A percentile compares a stretch with the other conserved stretches of the same genome.
These are phyloP conservation scores for Channa maculata DNA, from an alignment of 2,113 vertebrate species.

Conservation along the genomic window DNA sequence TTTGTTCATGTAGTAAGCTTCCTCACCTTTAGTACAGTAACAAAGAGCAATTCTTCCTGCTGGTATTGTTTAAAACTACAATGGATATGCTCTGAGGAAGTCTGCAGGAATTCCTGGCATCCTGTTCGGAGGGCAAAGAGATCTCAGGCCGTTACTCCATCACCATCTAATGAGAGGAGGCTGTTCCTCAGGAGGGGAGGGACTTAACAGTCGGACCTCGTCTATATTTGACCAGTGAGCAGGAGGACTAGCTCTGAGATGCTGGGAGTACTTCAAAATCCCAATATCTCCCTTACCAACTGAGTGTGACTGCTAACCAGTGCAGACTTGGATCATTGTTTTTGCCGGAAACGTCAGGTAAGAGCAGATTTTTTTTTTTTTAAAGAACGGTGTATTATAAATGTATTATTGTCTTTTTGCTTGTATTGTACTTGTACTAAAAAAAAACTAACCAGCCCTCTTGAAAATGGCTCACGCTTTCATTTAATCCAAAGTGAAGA, in stretches of 20 bases:
- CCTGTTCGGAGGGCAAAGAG: neutral
- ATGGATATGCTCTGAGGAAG: conserved; percentile 45
- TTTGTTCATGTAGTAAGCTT: neutral
- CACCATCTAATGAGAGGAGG: conserved; percentile 24
- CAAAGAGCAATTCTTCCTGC: neutral
- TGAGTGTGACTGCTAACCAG: neutral
- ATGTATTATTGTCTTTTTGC: neutral
- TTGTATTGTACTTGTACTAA: neutral
- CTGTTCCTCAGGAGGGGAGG: conserved; percentile 37
- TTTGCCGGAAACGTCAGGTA: conserved; percentile 36
- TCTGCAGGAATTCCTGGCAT: conserved; percentile 58
- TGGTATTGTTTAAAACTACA: conserved; percentile 56
- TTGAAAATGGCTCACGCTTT: too few relatives aligned
- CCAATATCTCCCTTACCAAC: neutral
- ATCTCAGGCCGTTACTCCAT: neutral
- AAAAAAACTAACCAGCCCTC: too few relatives aligned
- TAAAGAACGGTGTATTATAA: neutral
- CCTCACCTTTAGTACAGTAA: neutral
- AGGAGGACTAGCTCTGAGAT: conserved; percentile 7
- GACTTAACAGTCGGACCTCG: conserved; percentile 16
- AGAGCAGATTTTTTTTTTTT: neutral
- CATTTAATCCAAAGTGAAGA: too few relatives aligned
- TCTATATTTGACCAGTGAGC: conserved; percentile 49
- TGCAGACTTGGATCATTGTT: neutral
- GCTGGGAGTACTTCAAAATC: conserved; percentile 8